A percentile compares a stretch with the other conserved stretches of the same genome.
Evolutionary conservation across 1,140 invertebrate genomes (phyloP).

Genomic region (Neotoxoptera formosana): DNA sequence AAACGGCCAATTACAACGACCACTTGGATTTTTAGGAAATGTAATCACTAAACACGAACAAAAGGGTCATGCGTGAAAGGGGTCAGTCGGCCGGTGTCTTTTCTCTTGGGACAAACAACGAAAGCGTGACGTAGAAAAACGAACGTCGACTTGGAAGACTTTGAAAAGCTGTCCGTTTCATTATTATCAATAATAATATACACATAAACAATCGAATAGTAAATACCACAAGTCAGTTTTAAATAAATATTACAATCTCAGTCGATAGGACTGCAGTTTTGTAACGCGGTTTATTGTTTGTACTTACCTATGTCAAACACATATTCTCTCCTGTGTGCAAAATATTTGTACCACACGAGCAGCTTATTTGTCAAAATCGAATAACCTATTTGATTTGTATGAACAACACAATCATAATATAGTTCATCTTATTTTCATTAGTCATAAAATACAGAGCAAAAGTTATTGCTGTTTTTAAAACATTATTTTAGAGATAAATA

Average conservation of each 20-base stretch:
- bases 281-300: background rate
- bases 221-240: background rate
- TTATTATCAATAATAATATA: background rate
- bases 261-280: background rate
- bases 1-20: background rate
- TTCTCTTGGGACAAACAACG: background rate
- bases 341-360: background rate
- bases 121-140: background rate
- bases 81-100: background rate
- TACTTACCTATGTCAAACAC: too few species aligned
- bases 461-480: background rate
- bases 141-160: background rate
- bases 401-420: background rate
- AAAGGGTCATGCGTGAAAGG: background rate
- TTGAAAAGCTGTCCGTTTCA: background rate
- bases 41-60: constrained; percentile 7
- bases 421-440: constrained; percentile 13
- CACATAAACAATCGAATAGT: background rate
- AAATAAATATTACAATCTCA: background rate
- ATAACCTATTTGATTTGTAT: background rate
- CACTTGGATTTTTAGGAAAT: constrained; percentile 34
- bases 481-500: background rate
- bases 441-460: background rate
- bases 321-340: background rate
- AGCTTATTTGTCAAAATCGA: background rate